A percentile compares a stretch with the other conserved stretches of the same genome.
Evolutionary conservation across 2,113 vertebrate genomes (phyloP).

Genomic region (Aramus guarauna): DNA sequence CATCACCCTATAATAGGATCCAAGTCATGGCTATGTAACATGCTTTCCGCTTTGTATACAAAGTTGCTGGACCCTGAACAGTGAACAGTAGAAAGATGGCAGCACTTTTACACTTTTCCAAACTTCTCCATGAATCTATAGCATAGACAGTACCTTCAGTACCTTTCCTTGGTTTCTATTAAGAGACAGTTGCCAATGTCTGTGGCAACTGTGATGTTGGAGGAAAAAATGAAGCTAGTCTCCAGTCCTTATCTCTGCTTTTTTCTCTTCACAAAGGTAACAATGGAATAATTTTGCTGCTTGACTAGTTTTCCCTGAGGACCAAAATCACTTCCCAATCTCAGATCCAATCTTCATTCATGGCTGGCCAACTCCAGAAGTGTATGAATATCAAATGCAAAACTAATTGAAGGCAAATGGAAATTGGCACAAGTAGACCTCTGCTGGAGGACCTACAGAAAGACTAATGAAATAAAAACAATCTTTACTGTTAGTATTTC

Average conservation of each 20-base stretch:
- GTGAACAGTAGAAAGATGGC: background rate
- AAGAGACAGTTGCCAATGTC: background rate
- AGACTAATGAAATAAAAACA: background rate
- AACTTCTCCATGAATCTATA: background rate
- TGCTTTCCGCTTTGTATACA: background rate
- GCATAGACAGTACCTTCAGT: background rate
- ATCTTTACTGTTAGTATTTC: background rate
- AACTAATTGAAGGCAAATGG: background rate
- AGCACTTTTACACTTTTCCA: background rate
- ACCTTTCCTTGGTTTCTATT: background rate
- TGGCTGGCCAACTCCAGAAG: background rate
- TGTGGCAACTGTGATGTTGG: background rate
- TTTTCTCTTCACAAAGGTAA: background rate
- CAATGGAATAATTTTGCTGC: background rate
- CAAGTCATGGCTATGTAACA: too few relatives aligned
- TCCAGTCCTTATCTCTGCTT: background rate
- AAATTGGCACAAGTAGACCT: background rate
- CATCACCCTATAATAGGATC: background rate
- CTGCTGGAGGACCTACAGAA: background rate
- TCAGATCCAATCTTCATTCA: background rate
- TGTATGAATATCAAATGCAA: background rate
- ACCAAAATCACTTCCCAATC: background rate
- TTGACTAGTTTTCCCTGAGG: background rate
- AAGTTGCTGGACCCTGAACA: background rate
- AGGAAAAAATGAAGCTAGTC: background rate